A percentile compares a stretch with the other conserved stretches of the same genome.
phyloP scores from a whole-genome alignment of 2,888 invertebrate genomes.

The Allolobophora icterica region DNA sequence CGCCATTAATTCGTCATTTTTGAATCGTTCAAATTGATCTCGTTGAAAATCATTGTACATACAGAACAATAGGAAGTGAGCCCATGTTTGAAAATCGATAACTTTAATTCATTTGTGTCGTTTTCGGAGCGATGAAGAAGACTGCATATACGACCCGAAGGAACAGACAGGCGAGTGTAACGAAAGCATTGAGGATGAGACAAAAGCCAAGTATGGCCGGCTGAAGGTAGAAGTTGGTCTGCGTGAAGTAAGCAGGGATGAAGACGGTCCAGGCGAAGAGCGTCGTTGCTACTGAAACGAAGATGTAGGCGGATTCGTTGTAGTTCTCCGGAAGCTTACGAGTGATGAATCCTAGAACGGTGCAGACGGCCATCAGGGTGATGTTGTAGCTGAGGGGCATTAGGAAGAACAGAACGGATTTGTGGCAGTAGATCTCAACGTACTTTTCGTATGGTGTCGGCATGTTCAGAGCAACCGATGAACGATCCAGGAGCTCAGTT shows the following conservation, averaged over 20 bases:
- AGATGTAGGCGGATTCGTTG: constrained; percentile 48
- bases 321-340: constrained; percentile 46
- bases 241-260: constrained; percentile 44
- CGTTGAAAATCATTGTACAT: neutral
- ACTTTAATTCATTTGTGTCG: neutral
- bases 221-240: constrained; percentile 40
- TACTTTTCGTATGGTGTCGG: constrained; percentile 32
- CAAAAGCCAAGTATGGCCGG: constrained; percentile 39
- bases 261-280: constrained; percentile 46
- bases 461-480: constrained; percentile 24
- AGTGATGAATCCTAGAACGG: constrained; percentile 43
- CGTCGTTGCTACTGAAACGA: constrained; percentile 45
- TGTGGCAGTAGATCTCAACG: constrained; percentile 35
- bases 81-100: neutral
- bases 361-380: constrained; percentile 39
- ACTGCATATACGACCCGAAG: constrained; percentile 44
- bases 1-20: neutral
- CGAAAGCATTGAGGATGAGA: constrained; percentile 45
- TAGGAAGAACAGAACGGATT: constrained; percentile 46
- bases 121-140: neutral
- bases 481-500: neutral
- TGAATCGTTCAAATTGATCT: neutral
- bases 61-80: neutral
- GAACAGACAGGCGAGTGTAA: constrained; percentile 42
- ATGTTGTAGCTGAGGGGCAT: constrained; percentile 50